phyloP scores from a whole-genome alignment of 2,888 invertebrate species.

The Epiblema foenella region DNA sequence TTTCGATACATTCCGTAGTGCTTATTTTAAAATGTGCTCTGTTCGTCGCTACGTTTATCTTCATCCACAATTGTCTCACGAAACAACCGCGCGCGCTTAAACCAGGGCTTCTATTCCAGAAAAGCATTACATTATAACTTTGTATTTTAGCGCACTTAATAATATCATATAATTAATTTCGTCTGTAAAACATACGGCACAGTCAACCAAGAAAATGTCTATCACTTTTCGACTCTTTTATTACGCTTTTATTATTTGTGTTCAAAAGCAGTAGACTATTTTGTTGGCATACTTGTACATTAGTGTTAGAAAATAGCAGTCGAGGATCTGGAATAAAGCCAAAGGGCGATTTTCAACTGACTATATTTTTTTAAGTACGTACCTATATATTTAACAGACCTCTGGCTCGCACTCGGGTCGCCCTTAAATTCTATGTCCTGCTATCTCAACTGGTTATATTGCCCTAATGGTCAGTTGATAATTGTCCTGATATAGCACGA shows the following conservation, averaged over 20 bases:
- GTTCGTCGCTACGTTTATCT: too few relatives aligned
- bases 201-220: too few relatives aligned
- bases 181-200: too few relatives aligned
- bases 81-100: background rate
- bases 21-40: too few relatives aligned
- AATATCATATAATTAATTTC: too few relatives aligned
- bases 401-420: conserved; percentile 2
- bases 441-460: background rate
- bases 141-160: too few relatives aligned
- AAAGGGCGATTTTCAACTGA: background rate
- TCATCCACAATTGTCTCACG: background rate
- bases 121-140: background rate
- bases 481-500: conserved; percentile 2
- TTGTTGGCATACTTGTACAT: too few relatives aligned
- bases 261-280: too few relatives aligned
- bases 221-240: too few relatives aligned
- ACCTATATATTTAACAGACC: background rate
- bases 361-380: background rate
- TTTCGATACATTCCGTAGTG: too few relatives aligned
- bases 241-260: too few relatives aligned
- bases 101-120: background rate
- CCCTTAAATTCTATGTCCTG: background rate
- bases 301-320: too few relatives aligned
- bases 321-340: background rate
- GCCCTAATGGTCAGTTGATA: background rate